These are phyloP conservation scores for Yponomeuta malinellus DNA, from an alignment of 2,888 invertebrate genomes.

Conservation along the genomic window DNA sequence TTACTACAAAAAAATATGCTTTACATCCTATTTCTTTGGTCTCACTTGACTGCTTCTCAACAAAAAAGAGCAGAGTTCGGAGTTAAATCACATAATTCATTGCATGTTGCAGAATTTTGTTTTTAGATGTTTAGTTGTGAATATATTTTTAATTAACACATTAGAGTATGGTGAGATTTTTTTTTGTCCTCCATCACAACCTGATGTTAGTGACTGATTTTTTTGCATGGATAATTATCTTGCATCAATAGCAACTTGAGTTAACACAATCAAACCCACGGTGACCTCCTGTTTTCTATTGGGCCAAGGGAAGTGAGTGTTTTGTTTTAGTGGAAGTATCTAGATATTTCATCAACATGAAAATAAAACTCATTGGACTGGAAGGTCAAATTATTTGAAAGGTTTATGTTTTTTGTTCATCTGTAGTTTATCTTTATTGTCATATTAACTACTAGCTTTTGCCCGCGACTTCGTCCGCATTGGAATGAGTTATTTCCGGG, in stretches of 20 bases:
- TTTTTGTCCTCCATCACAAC: neutral
- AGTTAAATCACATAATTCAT: slow-evolving; percentile 3
- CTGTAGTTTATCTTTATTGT: slow-evolving; percentile 12
- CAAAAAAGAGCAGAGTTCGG: neutral
- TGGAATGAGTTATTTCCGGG: too few species aligned
- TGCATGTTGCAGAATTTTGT: slow-evolving; percentile 7
- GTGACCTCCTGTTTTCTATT: neutral
- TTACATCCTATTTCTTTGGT: neutral
- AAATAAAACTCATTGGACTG: neutral
- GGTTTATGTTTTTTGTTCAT: slow-evolving; percentile 6
- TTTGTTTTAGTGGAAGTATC: neutral
- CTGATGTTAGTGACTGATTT: neutral
- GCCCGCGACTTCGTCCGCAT: too few species aligned
- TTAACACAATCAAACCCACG: neutral
- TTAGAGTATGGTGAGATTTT: slow-evolving; percentile 11
- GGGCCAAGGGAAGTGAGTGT: neutral
- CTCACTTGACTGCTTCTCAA: neutral
- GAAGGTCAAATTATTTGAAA: neutral
- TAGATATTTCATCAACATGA: neutral
- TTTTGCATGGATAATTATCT: slow-evolving; percentile 4
- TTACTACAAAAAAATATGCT: neutral
- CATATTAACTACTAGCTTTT: neutral
- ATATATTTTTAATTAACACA: neutral
- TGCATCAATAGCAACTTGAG: neutral
- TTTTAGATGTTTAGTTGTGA: slow-evolving; percentile 14